A percentile compares a stretch with the other conserved stretches of the same genome.
phyloP scores from a whole-genome alignment of 2,113 vertebrate genomes.

The Epinephelus moara region DNA sequence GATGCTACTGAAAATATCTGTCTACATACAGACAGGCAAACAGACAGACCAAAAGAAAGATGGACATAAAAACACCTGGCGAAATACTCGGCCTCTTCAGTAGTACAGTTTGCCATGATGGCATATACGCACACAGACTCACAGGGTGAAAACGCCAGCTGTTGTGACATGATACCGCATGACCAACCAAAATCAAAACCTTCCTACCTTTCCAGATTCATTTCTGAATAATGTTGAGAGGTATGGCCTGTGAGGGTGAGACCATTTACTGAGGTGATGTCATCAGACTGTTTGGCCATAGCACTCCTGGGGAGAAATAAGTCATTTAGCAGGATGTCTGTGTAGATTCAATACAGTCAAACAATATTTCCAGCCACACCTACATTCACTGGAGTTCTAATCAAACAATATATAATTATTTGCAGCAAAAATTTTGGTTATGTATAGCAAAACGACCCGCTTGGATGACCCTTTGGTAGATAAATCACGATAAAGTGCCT shows the following conservation, averaged over 20 bases:
- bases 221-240: constrained; percentile 42
- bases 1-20: too few relatives aligned
- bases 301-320: background rate
- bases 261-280: background rate
- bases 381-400: background rate
- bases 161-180: background rate
- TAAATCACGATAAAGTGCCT: too few relatives aligned
- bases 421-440: background rate
- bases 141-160: too few relatives aligned
- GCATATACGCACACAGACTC: too few relatives aligned
- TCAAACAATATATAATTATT: background rate
- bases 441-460: too few relatives aligned
- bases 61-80: too few relatives aligned
- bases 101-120: too few relatives aligned
- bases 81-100: too few relatives aligned
- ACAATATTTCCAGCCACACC: background rate
- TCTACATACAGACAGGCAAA: too few relatives aligned
- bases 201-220: constrained; percentile 61
- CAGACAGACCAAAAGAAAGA: too few relatives aligned
- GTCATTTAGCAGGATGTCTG: background rate
- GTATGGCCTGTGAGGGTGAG: constrained; percentile 5
- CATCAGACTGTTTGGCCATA: constrained; percentile 55
- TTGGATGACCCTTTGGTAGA: too few relatives aligned
- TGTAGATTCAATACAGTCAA: background rate
- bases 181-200: background rate